Base-by-base conservation (phyloP, 2,888 invertebrate species). In the Platycheirus albimanus region DNA sequence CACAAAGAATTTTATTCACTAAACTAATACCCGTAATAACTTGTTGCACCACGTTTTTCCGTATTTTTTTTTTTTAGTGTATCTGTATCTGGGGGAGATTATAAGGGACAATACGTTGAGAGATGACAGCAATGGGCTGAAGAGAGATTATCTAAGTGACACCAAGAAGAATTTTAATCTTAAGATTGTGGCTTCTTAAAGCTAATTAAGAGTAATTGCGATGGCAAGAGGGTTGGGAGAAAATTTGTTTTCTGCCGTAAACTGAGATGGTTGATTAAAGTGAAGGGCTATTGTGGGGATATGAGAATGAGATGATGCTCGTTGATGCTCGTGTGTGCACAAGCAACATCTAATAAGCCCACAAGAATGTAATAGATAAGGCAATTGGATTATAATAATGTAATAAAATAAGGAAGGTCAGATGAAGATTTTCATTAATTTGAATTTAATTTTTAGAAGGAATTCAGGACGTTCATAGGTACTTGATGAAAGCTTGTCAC, bases 151-250 rank as follows among this genome's bases (percentile, higher is more conserved):
- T 45, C 61, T n/a, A 61, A 45, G 67, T 63, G 66, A 52, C 66
- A 72, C 45, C 52, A 64, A 67, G 51, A 66, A 51, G 52, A 67
- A 45, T 67, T 61, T 33, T 54, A 79, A 63, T 74, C 69, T 56
- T 56, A 17, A 74, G 67, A 51, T 74, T 61, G 38, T 54, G 58
- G 54, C 78, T 63, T 79, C 45, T 67, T 10, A 33, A 10, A 61
- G 36, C 47, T 79, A 69, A 79, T 74, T 67, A 54, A 47, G 43
- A 15, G 49, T 54, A 74, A 79, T 79, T 72, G 67, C 38, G 38
- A 15, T 20, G 67, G 33, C 56, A 58, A 71, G 64, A 61, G 15
- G n/a, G 11, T 17, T 45, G 17, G 13, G 11, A 45, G 76, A 52
- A 45, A 28, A n/a, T n/a, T n/a, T 30, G 38, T 51, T 19, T 30